These are phyloP conservation scores for Sardinella longiceps DNA, from an alignment of 2,797 vertebrate genomes.

Conservation along the genomic window DNA sequence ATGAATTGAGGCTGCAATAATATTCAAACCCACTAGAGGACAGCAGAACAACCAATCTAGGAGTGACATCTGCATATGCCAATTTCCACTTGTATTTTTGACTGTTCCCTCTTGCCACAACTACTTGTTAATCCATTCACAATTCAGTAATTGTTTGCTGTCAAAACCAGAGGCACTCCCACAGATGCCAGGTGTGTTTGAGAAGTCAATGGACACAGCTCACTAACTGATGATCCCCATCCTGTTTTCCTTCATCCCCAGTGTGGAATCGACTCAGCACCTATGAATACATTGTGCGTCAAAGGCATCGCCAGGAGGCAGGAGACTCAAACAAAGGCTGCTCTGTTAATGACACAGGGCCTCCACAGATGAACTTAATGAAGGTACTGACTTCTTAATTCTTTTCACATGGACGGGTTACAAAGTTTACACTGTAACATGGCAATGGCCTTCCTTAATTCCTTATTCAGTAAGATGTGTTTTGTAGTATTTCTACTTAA, in stretches of 20 bases:
- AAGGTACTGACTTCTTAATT: conserved; percentile 61
- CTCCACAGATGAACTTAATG: conserved; percentile 57
- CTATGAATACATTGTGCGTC: conserved; percentile 92
- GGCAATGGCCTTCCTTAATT: neutral
- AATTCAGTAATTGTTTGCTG: neutral
- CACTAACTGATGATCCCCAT: neutral
- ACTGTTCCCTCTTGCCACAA: neutral
- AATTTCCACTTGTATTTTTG: conserved; percentile 19
- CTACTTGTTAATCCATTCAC: conserved; percentile 21
- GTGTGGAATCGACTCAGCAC: conserved; percentile 92
- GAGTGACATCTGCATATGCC: conserved; percentile 3
- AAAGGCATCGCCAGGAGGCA: conserved; percentile 83
- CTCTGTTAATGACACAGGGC: conserved; percentile 47
- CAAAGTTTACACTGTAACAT: neutral
- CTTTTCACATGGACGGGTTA: neutral
- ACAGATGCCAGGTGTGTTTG: neutral
- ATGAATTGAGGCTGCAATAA: neutral
- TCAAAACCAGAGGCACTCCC: conserved; percentile 5
- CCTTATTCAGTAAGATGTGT: neutral
- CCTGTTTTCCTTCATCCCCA: conserved; percentile 48
- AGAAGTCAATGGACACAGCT: neutral
- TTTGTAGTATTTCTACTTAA: neutral
- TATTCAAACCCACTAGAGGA: neutral
- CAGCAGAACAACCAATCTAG: neutral
- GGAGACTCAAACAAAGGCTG: conserved; percentile 69